These are phyloP conservation scores for Mycalesis mineus DNA, from an alignment of 2,888 invertebrate genomes.

Conservation along the genomic window DNA sequence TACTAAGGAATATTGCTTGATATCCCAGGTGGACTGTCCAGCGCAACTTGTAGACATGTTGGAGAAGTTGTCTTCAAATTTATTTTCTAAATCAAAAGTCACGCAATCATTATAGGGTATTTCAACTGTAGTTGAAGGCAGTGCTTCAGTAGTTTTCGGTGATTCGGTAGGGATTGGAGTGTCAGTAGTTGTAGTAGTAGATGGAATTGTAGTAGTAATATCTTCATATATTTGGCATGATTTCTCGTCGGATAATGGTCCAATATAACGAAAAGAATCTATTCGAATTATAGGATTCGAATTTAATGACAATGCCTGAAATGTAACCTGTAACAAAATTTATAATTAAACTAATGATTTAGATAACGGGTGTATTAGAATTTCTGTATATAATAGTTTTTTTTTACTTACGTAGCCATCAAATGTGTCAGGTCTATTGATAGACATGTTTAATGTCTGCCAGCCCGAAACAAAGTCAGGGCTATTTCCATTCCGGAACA, in stretches of 20 bases:
- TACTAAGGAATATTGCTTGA: constrained; percentile 37
- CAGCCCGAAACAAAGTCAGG: constrained; percentile 36
- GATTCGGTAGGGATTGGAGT: background rate
- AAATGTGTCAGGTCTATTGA: constrained; percentile 30
- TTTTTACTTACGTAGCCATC: constrained; percentile 45
- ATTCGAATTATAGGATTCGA: constrained; percentile 14
- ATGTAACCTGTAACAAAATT: constrained; percentile 13
- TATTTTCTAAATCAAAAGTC: constrained; percentile 43
- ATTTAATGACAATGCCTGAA: constrained; percentile 12
- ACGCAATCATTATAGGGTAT: constrained; percentile 34
- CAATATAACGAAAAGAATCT: constrained; percentile 2
- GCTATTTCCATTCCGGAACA: constrained; percentile 7
- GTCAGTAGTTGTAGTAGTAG: constrained; percentile 9
- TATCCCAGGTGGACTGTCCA: constrained; percentile 37
- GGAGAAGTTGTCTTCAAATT: constrained; percentile 35
- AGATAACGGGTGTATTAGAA: no score
- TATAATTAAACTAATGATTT: background rate
- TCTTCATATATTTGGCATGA: background rate
- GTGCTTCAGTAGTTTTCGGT: background rate
- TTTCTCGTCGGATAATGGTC: background rate
- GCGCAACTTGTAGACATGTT: constrained; percentile 34
- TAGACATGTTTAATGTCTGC: constrained; percentile 30
- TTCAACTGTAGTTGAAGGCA: constrained; percentile 1
- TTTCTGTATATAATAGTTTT: background rate
- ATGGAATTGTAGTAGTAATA: background rate